These are phyloP conservation scores for Hemiprocne comata DNA, from an alignment of 2,113 vertebrate species.

Conservation along the genomic window DNA sequence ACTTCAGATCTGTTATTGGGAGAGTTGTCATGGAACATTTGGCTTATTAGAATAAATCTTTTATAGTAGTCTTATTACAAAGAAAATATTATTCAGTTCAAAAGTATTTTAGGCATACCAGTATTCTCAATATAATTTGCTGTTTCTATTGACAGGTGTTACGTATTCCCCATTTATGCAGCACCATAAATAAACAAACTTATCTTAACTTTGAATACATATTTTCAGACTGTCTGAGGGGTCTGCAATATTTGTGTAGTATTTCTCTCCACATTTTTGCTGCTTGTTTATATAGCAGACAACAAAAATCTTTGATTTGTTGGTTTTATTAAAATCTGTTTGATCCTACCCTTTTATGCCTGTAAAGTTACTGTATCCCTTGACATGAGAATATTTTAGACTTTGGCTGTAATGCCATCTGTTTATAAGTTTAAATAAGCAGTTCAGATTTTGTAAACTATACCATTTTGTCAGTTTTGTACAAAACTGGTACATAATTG, in stretches of 20 bases:
- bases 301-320: constrained; percentile 22
- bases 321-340: constrained; percentile 19
- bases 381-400: not conserved
- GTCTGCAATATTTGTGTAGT: not conserved
- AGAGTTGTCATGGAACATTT: not conserved
- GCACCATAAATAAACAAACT: constrained; percentile 9
- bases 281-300: not conserved
- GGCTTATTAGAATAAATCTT: constrained; percentile 49
- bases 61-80: constrained; percentile 23
- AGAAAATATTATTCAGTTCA: constrained; percentile 1
- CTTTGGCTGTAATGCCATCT: constrained; percentile 5
- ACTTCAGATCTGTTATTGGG: not conserved
- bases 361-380: not conserved
- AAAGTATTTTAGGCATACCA: not conserved
- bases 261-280: not conserved
- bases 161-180: not conserved
- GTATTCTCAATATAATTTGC: not conserved
- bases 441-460: constrained; percentile 9
- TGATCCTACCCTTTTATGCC: not conserved
- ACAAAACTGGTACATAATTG: not conserved
- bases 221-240: not conserved
- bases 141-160: constrained; percentile 19
- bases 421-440: constrained; percentile 29
- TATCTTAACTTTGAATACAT: not conserved
- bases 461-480: not conserved